Evolutionary conservation across 2,797 vertebrate species (phyloP).

Genomic region (Salarias fasciatus): DNA sequence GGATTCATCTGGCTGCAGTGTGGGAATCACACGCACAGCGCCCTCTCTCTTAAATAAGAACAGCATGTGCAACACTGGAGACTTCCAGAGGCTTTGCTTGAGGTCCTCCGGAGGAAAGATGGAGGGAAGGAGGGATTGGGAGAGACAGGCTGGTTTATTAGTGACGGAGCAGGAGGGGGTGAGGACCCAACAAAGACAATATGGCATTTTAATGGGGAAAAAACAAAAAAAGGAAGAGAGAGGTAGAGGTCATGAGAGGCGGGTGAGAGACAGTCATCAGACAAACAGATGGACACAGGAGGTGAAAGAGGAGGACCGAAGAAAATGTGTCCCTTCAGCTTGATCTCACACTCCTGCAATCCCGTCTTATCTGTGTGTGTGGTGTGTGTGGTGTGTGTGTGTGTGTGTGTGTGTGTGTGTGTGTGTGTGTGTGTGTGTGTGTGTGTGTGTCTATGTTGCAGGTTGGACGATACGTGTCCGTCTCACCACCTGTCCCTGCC

Average conservation of each 20-base stretch:
- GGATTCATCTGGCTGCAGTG: constrained; percentile 48
- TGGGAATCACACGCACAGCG: constrained; percentile 39
- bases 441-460: constrained; percentile 49
- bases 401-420: constrained; percentile 6
- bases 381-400: constrained; percentile 4
- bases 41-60: constrained; percentile 53
- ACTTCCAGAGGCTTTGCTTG: constrained; percentile 67
- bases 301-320: too few relatives aligned
- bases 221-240: background rate
- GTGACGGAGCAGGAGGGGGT: constrained; percentile 26
- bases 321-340: too few relatives aligned
- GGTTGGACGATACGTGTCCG: constrained; percentile 68
- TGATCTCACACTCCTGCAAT: too few relatives aligned
- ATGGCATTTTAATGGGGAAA: background rate
- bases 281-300: too few relatives aligned
- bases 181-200: background rate
- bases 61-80: constrained; percentile 54
- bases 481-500: constrained; percentile 68
- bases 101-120: constrained; percentile 57
- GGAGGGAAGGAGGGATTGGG: constrained; percentile 1
- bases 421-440: background rate
- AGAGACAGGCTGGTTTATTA: constrained; percentile 37
- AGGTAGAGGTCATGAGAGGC: too few relatives aligned
- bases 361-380: too few relatives aligned
- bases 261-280: too few relatives aligned